Percentiles rank a stretch among this genome's conserved stretches.
These are phyloP conservation scores for Drosophila kambysellisi DNA, from an alignment of 2,888 invertebrate genomes.

Conservation along the genomic window DNA sequence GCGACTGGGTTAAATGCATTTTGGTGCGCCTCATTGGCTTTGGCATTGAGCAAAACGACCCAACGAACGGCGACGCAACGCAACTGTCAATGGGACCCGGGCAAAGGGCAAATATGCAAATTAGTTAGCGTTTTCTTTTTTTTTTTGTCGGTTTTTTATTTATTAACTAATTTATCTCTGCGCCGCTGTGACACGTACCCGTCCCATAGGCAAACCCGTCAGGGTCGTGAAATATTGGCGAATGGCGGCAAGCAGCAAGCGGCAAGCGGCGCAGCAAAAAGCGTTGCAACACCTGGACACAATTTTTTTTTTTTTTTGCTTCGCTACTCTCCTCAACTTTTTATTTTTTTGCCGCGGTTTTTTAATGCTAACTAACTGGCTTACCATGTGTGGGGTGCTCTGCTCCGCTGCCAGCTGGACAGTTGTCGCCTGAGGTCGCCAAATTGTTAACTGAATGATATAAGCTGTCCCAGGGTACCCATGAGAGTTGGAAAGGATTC, in stretches of 20 bases:
- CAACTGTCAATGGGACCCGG: slow-evolving; percentile 69
- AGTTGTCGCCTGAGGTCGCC: slow-evolving; percentile 22
- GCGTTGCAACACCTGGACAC: slow-evolving; percentile 76
- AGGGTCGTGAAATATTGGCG: slow-evolving; percentile 77
- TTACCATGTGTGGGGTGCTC: slow-evolving; percentile 5
- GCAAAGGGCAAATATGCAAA: slow-evolving; percentile 81
- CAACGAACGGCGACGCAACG: slow-evolving; percentile 22
- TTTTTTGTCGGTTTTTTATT: slow-evolving; percentile 51
- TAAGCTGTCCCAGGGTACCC: background rate
- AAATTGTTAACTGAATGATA: slow-evolving; percentile 17
- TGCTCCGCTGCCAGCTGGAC: background rate
- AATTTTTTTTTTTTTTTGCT: slow-evolving; percentile 52
- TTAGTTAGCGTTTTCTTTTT: slow-evolving; percentile 63
- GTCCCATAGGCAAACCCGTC: slow-evolving; percentile 57
- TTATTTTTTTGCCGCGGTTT: slow-evolving; percentile 33
- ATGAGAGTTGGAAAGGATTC: no score
- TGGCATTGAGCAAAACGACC: slow-evolving; percentile 49
- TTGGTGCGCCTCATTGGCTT: slow-evolving; percentile 76
- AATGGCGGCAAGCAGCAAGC: slow-evolving; percentile 37
- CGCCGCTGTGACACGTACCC: slow-evolving; percentile 62
- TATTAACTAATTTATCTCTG: slow-evolving; percentile 80
- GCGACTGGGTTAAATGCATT: slow-evolving; percentile 67
- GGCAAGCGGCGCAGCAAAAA: slow-evolving; percentile 48
- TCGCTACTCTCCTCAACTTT: background rate
- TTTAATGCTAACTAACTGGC: slow-evolving; percentile 18